Conservation (phyloP, 2,888 invertebrate genomes). For the Uloborus plumipes region DNA sequence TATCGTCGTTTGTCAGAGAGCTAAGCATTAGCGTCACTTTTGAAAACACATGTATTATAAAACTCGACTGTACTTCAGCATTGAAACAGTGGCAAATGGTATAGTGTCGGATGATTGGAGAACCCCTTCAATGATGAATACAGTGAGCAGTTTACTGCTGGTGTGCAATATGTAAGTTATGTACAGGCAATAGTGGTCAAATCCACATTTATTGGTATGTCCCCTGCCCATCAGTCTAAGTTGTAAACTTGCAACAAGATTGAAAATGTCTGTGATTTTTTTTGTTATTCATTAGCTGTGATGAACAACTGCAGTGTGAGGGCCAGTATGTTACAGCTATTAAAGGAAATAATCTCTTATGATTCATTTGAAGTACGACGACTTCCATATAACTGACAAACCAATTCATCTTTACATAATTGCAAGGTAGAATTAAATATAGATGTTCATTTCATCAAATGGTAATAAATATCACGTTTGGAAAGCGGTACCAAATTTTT, state of each 20-base stretch:
- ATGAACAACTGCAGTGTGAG: conserved; percentile 40
- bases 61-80: conserved; percentile 58
- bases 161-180: conserved; percentile 64
- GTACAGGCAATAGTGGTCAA: conserved; percentile 62
- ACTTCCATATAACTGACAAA: not conserved
- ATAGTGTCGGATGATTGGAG: conserved; percentile 23
- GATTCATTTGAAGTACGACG: no score
- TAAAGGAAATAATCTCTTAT: no score
- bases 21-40: conserved; percentile 53
- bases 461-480: conserved; percentile 37
- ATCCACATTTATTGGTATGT: conserved; percentile 34
- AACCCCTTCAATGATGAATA: conserved; percentile 42
- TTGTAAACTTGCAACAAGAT: conserved; percentile 45
- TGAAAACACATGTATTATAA: conserved; percentile 41
- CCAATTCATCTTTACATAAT: conserved; percentile 43
- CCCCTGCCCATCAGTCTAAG: conserved; percentile 49
- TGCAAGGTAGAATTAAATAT: conserved; percentile 38
- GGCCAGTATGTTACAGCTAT: conserved; percentile 27
- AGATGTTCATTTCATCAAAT: conserved; percentile 44
- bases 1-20: conserved; percentile 48
- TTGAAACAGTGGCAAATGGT: conserved; percentile 40
- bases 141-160: conserved; percentile 55
- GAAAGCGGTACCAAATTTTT: not conserved
- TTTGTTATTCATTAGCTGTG: conserved; percentile 56
- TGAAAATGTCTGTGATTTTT: conserved; percentile 64